These are phyloP conservation scores for Xestia ashworthii DNA, from an alignment of 2,888 invertebrate species.

Conservation along the genomic window DNA sequence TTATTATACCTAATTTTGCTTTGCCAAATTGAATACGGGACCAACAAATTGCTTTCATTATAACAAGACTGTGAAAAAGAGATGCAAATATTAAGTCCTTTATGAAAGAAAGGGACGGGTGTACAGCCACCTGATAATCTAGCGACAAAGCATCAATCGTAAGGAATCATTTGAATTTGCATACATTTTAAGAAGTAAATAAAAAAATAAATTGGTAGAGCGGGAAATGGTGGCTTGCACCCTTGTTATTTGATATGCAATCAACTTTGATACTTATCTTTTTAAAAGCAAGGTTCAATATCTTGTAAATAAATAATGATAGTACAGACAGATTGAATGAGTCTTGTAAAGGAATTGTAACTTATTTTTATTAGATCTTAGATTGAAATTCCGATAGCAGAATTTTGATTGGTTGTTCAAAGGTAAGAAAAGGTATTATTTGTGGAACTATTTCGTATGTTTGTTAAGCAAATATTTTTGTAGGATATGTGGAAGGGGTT, in stretches of 20 bases:
- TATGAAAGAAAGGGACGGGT: slow-evolving; percentile 34
- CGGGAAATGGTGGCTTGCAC: slow-evolving; percentile 60
- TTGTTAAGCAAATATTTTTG: slow-evolving; percentile 53
- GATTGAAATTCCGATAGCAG: slow-evolving; percentile 55
- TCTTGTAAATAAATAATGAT: slow-evolving; percentile 27
- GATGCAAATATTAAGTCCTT: slow-evolving; percentile 46
- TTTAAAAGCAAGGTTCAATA: slow-evolving; percentile 26
- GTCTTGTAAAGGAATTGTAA: slow-evolving; percentile 22
- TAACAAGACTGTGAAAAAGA: slow-evolving; percentile 63
- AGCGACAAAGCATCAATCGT: slow-evolving; percentile 79
- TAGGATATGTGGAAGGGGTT: slow-evolving; percentile 46
- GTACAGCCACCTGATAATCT: slow-evolving; percentile 74
- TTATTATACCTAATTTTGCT: slow-evolving; percentile 81
- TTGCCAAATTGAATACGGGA: slow-evolving; percentile 79
- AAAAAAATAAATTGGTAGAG: slow-evolving; percentile 76
- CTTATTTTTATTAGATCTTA: slow-evolving; percentile 53
- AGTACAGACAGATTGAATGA: slow-evolving; percentile 23
- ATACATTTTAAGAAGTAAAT: slow-evolving; percentile 82
- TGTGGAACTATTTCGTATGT: slow-evolving; percentile 55
- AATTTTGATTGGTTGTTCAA: slow-evolving; percentile 31
- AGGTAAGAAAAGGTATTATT: slow-evolving; percentile 53
- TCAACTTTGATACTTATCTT: slow-evolving; percentile 55
- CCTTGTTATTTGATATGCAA: slow-evolving; percentile 58
- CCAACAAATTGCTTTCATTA: slow-evolving; percentile 77
- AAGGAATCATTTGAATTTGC: slow-evolving; percentile 79